These are phyloP conservation scores for Ceratitis capitata DNA, from an alignment of 1,140 invertebrate species.

Conservation along the genomic window DNA sequence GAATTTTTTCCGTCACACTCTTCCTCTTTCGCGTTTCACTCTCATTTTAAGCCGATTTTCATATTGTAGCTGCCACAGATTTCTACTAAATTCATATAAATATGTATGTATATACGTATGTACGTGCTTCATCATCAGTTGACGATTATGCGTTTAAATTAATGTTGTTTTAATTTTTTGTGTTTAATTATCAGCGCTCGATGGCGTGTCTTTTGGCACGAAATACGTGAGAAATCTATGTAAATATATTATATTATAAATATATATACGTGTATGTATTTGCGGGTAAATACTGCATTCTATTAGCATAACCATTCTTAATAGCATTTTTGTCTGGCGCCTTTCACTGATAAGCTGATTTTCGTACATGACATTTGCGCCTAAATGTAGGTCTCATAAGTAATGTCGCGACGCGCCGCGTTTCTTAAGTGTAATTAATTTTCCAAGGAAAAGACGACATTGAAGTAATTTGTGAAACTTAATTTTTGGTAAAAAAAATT, in stretches of 20 bases:
- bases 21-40: not conserved
- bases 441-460: too few species aligned
- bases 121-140: not conserved
- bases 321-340: not conserved
- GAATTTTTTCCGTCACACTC: slow-evolving; percentile 5
- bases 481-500: too few species aligned
- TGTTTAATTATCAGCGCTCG: not conserved
- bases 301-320: too few species aligned
- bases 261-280: not conserved
- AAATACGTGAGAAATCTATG: too few species aligned
- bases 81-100: too few species aligned
- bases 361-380: not conserved
- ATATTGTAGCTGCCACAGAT: not conserved
- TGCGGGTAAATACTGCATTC: not conserved
- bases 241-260: not conserved
- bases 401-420: too few species aligned
- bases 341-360: not conserved
- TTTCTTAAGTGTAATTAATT: too few species aligned
- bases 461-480: too few species aligned
- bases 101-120: too few species aligned
- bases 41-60: not conserved
- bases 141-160: not conserved
- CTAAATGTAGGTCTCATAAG: not conserved
- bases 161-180: not conserved
- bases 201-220: not conserved